Evolutionary conservation across 2,888 invertebrate genomes (phyloP).

Genomic region (Dicyrtomina minuta): DNA sequence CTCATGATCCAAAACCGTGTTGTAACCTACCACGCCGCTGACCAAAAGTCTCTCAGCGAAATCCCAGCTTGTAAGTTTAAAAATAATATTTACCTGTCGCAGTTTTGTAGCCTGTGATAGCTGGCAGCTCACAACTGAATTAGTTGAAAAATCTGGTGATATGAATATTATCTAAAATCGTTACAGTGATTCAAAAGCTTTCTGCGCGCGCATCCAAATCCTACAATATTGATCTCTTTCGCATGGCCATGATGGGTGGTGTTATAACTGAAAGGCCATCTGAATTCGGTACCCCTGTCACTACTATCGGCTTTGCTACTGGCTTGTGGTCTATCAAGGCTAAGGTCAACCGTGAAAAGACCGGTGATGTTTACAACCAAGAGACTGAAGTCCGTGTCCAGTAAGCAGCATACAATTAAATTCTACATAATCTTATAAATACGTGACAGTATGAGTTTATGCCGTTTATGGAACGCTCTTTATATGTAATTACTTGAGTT

Average conservation of each 20-base stretch:
- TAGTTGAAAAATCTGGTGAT: no score
- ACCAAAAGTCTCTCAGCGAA: conserved; percentile 46
- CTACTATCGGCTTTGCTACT: conserved; percentile 46
- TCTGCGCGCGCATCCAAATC: conserved; percentile 38
- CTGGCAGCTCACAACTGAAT: no score
- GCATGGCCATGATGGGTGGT: conserved; percentile 50
- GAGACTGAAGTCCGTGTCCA: conserved; percentile 45
- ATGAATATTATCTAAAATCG: no score
- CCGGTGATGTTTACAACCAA: conserved; percentile 46
- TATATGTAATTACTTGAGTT: not conserved
- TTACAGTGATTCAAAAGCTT: conserved; percentile 22
- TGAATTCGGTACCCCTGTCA: conserved; percentile 50
- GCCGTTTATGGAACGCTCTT: no score
- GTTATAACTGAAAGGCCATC: conserved; percentile 48
- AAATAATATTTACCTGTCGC: not conserved
- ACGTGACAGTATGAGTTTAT: no score
- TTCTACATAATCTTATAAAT: no score
- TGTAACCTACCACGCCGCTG: conserved; percentile 51
- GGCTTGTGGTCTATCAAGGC: conserved; percentile 39
- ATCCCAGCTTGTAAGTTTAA: conserved; percentile 44
- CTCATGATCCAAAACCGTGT: conserved; percentile 48
- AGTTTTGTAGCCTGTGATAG: no score
- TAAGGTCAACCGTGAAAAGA: conserved; percentile 48
- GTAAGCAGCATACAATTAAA: no score
- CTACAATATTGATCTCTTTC: conserved; percentile 49